phyloP scores from a whole-genome alignment of 1,140 invertebrate genomes.

The Leptestheria dahalacensis region DNA sequence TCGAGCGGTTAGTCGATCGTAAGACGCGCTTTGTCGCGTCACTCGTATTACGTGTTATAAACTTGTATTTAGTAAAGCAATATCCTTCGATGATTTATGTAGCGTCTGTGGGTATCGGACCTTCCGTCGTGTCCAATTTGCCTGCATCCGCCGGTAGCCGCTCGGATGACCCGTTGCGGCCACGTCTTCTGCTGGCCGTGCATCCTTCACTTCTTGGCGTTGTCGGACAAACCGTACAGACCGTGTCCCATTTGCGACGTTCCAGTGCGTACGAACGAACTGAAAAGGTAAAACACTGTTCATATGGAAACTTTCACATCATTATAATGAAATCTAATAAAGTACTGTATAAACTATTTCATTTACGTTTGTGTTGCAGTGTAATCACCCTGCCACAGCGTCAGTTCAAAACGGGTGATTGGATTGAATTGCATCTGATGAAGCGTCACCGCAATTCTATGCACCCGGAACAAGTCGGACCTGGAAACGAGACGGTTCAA shows the following conservation, averaged over 20 bases:
- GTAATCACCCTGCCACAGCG: constrained; percentile 39
- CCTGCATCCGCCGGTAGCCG: constrained; percentile 61
- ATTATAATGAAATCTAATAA: background rate
- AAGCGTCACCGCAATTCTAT: constrained; percentile 62
- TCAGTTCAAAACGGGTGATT: constrained; percentile 47
- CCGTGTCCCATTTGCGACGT: constrained; percentile 80
- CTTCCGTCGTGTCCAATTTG: constrained; percentile 78
- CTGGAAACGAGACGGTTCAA: constrained; percentile 11
- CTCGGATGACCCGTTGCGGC: constrained; percentile 84
- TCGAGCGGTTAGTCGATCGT: too few species aligned
- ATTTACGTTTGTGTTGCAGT: constrained; percentile 28
- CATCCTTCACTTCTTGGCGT: constrained; percentile 75
- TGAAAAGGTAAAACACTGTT: too few species aligned
- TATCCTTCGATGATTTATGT: constrained; percentile 19
- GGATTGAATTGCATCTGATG: constrained; percentile 71
- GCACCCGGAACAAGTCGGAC: constrained; percentile 45
- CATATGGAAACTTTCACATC: constrained; percentile 17
- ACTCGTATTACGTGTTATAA: too few species aligned
- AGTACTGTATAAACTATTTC: background rate
- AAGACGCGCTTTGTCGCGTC: too few species aligned
- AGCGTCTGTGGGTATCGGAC: constrained; percentile 35
- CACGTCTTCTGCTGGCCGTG: constrained; percentile 94
- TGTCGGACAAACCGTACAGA: constrained; percentile 58
- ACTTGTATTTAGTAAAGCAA: background rate
- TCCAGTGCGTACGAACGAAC: constrained; percentile 52